phyloP scores from a whole-genome alignment of 2,113 vertebrate species.

The Propithecus coquereli region DNA sequence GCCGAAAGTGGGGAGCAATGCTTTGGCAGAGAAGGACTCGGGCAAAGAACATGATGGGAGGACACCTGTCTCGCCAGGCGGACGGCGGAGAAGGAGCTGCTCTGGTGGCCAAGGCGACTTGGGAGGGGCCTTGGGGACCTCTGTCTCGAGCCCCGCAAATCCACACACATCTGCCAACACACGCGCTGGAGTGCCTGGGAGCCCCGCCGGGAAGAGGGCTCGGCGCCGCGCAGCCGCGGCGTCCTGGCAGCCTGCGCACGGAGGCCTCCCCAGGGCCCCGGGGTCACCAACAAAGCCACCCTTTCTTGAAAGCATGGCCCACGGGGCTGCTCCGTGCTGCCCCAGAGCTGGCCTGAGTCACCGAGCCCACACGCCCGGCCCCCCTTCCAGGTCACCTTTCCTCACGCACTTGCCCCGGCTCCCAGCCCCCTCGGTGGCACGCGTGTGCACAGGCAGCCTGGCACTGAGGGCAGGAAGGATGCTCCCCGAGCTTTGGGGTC shows the following conservation, averaged over 20 bases:
- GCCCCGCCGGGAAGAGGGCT: no score
- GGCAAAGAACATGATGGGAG: background rate
- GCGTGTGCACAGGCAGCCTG: no score
- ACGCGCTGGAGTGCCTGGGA: accelerated
- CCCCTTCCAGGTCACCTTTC: background rate
- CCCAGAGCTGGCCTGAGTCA: background rate
- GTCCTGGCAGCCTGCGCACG: accelerated
- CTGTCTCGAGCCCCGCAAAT: background rate
- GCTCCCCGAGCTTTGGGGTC: no score
- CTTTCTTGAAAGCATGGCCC: background rate
- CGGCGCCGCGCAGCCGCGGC: accelerated
- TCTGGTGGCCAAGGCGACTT: no score
- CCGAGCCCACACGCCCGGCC: accelerated
- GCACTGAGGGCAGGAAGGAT: accelerated
- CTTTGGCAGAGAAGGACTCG: background rate
- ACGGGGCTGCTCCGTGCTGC: accelerated
- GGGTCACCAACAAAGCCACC: background rate
- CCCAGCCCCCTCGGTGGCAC: accelerated
- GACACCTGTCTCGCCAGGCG: background rate
- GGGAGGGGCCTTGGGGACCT: background rate
- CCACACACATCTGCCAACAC: accelerated
- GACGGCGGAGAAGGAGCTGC: background rate
- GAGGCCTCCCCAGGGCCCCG: background rate
- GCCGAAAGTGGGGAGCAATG: accelerated
- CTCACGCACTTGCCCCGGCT: accelerated